Percentiles rank a stretch among this genome's conserved stretches.
phyloP scores from a whole-genome alignment of 2,797 vertebrate species.

The Spondyliosoma cantharus region DNA sequence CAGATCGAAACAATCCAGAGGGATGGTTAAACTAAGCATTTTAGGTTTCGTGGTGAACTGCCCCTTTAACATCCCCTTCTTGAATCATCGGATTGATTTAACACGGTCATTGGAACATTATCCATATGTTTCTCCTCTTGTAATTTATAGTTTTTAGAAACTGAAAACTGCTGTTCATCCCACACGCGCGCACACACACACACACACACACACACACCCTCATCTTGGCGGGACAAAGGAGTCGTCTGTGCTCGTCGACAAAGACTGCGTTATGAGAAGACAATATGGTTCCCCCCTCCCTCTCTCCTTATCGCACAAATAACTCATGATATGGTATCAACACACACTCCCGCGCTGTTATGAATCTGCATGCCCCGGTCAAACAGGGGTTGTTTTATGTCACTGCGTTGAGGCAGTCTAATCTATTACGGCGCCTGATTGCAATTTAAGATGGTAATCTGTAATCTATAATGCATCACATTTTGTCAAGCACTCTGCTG shows the following conservation, averaged over 20 bases:
- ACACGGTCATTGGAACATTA: background rate
- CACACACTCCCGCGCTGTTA: background rate
- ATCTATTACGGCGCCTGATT: slow-evolving; percentile 63
- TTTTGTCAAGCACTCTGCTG: slow-evolving; percentile 58
- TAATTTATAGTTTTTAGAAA: slow-evolving; percentile 15
- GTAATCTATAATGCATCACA: slow-evolving; percentile 66
- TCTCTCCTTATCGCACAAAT: slow-evolving; percentile 20
- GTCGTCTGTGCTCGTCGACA: slow-evolving; percentile 39
- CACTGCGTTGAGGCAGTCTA: slow-evolving; percentile 35
- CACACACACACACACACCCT: slow-evolving; percentile 24
- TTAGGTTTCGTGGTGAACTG: too few species aligned
- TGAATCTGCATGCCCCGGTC: slow-evolving; percentile 3
- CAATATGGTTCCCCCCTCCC: slow-evolving; percentile 23
- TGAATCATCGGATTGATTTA: background rate
- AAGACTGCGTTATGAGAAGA: slow-evolving; percentile 38
- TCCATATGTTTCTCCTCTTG: background rate
- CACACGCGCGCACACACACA: slow-evolving; percentile 24
- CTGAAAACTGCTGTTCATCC: slow-evolving; percentile 31
- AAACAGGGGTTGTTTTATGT: slow-evolving; percentile 45
- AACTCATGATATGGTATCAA: slow-evolving; percentile 19
- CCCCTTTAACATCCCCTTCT: background rate
- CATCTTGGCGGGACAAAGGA: slow-evolving; percentile 30
- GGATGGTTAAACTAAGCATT: too few species aligned
- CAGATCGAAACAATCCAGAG: too few species aligned
- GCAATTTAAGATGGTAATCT: slow-evolving; percentile 70